Percentiles rank a stretch among this genome's conserved stretches.
phyloP scores from a whole-genome alignment of 1,140 invertebrate genomes.

The Drosophila chauvacae region DNA sequence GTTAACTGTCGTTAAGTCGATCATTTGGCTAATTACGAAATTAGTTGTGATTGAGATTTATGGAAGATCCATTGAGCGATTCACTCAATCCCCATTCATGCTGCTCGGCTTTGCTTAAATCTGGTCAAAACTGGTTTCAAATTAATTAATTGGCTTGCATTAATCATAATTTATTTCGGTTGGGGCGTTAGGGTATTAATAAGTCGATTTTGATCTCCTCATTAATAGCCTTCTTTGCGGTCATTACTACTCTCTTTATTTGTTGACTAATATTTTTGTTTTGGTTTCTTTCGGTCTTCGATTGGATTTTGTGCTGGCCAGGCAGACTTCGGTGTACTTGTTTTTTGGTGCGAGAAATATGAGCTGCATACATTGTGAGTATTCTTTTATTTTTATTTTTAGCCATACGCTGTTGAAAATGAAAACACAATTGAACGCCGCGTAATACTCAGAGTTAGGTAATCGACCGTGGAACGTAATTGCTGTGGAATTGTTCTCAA shows the following conservation, averaged over 20 bases:
- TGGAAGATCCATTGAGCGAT: conserved; percentile 13
- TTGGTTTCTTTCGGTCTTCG: conserved; percentile 37
- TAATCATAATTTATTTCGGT: conserved; percentile 4
- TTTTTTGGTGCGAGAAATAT: conserved; percentile 54
- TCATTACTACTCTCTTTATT: conserved; percentile 49
- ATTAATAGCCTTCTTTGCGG: conserved; percentile 32
- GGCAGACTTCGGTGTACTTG: conserved; percentile 40
- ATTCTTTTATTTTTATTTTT: conserved; percentile 48
- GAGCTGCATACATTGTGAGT: conserved; percentile 56
- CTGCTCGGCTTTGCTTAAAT: background rate
- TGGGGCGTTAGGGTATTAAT: conserved; percentile 29
- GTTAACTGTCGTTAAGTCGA: conserved; percentile 39
- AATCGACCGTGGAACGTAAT: conserved; percentile 40
- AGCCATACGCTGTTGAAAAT: conserved; percentile 38
- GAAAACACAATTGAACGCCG: conserved; percentile 56
- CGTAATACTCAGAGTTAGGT: conserved; percentile 51
- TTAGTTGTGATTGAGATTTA: conserved; percentile 29
- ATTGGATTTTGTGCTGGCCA: conserved; percentile 35
- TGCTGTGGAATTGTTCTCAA: conserved; percentile 20
- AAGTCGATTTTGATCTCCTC: conserved; percentile 9
- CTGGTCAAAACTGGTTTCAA: conserved; percentile 1
- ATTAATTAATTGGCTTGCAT: conserved; percentile 2
- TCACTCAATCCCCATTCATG: conserved; percentile 15
- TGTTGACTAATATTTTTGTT: conserved; percentile 51
- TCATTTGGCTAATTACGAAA: conserved; percentile 40